phyloP scores from a whole-genome alignment of 1,140 invertebrate species.

The Xylocopa sonorina region DNA sequence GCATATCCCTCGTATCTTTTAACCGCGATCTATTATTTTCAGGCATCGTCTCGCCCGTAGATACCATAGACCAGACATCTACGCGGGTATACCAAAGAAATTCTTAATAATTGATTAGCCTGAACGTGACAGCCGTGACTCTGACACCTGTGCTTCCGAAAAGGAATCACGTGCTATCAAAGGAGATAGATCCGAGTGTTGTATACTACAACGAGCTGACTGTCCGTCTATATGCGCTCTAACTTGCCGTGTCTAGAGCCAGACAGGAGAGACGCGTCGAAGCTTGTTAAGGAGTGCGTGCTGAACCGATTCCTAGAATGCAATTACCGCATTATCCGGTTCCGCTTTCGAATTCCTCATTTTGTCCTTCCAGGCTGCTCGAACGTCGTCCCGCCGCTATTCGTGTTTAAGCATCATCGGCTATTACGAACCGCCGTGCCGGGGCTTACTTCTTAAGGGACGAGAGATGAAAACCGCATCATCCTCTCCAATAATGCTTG shows the following conservation, averaged over 20 bases:
- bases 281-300: constrained; percentile 66
- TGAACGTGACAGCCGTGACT: constrained; percentile 6
- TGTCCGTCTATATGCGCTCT: constrained; percentile 7
- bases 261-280: constrained; percentile 47
- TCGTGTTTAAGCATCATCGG: constrained; percentile 45
- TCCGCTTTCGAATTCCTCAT: constrained; percentile 72
- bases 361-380: constrained; percentile 48
- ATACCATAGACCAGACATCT: background rate
- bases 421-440: background rate
- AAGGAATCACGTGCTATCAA: constrained; percentile 38
- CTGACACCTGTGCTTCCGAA: constrained; percentile 35
- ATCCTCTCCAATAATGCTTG: background rate
- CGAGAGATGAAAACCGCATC: constrained; percentile 13
- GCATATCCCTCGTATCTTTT: no score
- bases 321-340: constrained; percentile 72
- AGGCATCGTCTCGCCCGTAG: no score
- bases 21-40: background rate
- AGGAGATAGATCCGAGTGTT: constrained; percentile 18
- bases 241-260: constrained; percentile 55
- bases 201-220: constrained; percentile 21
- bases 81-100: background rate
- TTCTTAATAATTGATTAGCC: background rate
- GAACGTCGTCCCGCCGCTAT: constrained; percentile 25
- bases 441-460: background rate
- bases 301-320: constrained; percentile 68